Evolutionary conservation across 2,888 invertebrate genomes (phyloP).

Genomic region (Baronia brevicornis): DNA sequence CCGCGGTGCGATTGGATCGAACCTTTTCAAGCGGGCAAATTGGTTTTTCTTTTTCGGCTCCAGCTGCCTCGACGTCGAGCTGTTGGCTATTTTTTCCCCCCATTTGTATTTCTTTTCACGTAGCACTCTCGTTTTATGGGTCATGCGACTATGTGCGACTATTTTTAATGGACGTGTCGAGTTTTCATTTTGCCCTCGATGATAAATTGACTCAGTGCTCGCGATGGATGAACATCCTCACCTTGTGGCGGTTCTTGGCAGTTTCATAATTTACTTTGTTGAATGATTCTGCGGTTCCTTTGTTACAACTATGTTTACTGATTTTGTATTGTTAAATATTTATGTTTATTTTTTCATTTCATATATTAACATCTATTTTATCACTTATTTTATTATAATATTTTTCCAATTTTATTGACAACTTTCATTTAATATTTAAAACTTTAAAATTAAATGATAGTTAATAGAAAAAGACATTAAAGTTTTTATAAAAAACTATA

Average conservation of each 20-base stretch:
- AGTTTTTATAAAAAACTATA: too few species aligned
- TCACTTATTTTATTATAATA: too few species aligned
- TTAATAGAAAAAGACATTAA: too few species aligned
- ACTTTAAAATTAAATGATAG: too few species aligned
- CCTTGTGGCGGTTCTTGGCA: constrained; percentile 40
- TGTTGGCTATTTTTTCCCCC: constrained; percentile 56
- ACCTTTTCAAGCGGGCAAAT: constrained; percentile 73
- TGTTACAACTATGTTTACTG: too few species aligned
- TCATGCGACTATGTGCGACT: constrained; percentile 72
- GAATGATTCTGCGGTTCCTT: too few species aligned
- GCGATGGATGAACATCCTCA: constrained; percentile 65
- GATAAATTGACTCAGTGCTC: constrained; percentile 70
- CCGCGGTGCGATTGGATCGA: constrained; percentile 60
- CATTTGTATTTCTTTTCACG: constrained; percentile 66
- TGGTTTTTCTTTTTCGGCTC: constrained; percentile 72
- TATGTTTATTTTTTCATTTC: too few species aligned
- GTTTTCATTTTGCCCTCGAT: constrained; percentile 67
- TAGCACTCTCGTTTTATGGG: constrained; percentile 71
- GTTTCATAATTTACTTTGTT: constrained; percentile 28
- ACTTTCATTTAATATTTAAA: too few species aligned
- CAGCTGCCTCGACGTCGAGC: constrained; percentile 55
- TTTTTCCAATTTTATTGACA: too few species aligned
- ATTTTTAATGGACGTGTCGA: constrained; percentile 68
- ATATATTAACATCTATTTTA: too few species aligned
- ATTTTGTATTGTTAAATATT: too few species aligned